Base-by-base conservation (phyloP, 2,888 invertebrate species). In the Ectemnius continuus region DNA sequence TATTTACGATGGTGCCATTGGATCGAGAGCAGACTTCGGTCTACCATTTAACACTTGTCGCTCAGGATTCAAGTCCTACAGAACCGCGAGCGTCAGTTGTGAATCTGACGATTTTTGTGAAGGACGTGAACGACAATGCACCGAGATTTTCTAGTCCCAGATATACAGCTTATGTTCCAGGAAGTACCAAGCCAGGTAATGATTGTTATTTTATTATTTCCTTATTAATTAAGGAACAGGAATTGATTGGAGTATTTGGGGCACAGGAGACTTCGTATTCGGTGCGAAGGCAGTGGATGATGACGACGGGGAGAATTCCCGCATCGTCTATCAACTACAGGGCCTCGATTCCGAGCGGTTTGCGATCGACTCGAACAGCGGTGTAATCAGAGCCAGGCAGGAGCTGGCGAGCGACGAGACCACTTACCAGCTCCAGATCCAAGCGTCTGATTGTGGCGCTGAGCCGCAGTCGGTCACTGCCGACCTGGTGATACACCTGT, bases 31-130 rank as follows among this genome's bases (percentile, higher is more conserved):
- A 95, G 83, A 94, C 93, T 76, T 93, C 94, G 65, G 91, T 93
- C 1, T 98, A 97, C 88, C 94, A 95, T 88, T 92, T 98, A 77
- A 96, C 96, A 1, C 92, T 98, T 18, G 95, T 97, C 92, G 98
- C 97, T 1, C 96, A 96, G 90, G 98, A 98, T 90, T 96, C 96
- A 74, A 97, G 97, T 28, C 94, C 96, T 0, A 97, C 97, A 0
- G 96, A 96, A 84, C 96, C 96, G 0, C 92, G 95, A 81, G 96
- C 96, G 0, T 94, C 96, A 1, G 95, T 96, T 13, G 96, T 97
- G 2, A 96, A 97, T 89, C 91, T 97, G 60, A 97, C 96, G 3
- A 95, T 98, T 65, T 91, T 92, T 14, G 94, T 98, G 4, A 92
- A 93, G 65, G 97, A 97, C 91, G 94, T 96, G 87, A 97, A 97